Evolutionary conservation across 2,797 vertebrate genomes (phyloP).

Genomic region (Sebastolobus altivelis): DNA sequence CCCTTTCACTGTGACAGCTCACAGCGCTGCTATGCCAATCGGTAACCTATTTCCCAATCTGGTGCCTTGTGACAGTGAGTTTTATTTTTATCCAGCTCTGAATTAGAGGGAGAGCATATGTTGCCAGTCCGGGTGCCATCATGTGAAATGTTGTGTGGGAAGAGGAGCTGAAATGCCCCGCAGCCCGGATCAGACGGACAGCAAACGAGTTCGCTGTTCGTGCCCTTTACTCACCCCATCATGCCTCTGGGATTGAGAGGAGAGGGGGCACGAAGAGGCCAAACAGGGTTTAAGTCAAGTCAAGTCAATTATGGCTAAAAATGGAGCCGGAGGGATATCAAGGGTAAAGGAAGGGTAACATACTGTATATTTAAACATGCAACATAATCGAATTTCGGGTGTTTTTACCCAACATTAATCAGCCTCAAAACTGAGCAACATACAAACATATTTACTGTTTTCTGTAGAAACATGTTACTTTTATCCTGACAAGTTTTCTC

Average conservation of each 20-base stretch:
- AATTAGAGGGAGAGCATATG: constrained; percentile 86
- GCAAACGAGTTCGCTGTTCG: constrained; percentile 64
- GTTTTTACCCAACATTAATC: not conserved
- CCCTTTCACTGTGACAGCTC: constrained; percentile 68
- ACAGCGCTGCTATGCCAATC: constrained; percentile 73
- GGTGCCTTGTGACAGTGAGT: constrained; percentile 84
- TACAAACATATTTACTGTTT: constrained; percentile 2
- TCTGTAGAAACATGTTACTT: not conserved
- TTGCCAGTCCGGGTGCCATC: constrained; percentile 83
- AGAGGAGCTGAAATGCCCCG: constrained; percentile 76
- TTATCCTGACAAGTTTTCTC: constrained; percentile 5
- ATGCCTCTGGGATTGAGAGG: constrained; percentile 48
- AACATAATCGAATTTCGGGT: not conserved
- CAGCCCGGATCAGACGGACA: constrained; percentile 76
- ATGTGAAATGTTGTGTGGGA: constrained; percentile 78
- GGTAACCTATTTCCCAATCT: constrained; percentile 89
- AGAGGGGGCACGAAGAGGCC: constrained; percentile 45
- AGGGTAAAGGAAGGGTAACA: not conserved
- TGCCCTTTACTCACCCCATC: constrained; percentile 55
- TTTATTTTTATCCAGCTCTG: constrained; percentile 86
- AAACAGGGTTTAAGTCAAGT: constrained; percentile 35
- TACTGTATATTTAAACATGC: constrained; percentile 11
- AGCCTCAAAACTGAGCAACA: not conserved
- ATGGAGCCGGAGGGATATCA: constrained; percentile 18
- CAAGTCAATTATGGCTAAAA: constrained; percentile 31